Evolutionary conservation across 2,888 invertebrate species (phyloP), one percentile per base, ranked within the genome.

Genomic region (Ferrisia virgata): DNA sequence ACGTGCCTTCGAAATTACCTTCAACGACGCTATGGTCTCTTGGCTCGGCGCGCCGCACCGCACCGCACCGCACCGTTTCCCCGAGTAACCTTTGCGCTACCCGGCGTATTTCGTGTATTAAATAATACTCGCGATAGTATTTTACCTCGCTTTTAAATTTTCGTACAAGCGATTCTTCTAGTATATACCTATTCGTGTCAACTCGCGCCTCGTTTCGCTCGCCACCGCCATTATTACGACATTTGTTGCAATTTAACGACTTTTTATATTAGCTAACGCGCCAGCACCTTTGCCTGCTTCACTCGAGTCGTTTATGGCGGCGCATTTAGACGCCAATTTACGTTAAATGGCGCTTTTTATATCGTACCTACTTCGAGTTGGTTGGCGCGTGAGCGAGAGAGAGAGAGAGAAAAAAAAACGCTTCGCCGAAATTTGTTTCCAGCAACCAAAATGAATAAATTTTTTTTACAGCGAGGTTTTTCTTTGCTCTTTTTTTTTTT

Each of bases 181-280:
- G n/a, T n/a, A n/a, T n/a, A n/a, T n/a, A n/a, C n/a, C n/a, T n/a
- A n/a, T n/a, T 53, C 53, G 53, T 53, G 53, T 53, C 53, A 53
- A 18, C 53, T 53, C 53, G 53, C 53, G 47, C 40, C 40, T 53
- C 53, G 28, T 64, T 28, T 64, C 64, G 64, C 53, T 25, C 64
- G 13, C n/a, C n/a, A n/a, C n/a, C 11, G 36, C 72, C 33, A 36
- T 36, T 36, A 76, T 76, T 76, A 76, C 72, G 72, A 76, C 72
- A 76, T 76, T 76, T 76, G 72, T 76, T 28, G 72, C 72, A 76
- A 76, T 76, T 76, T 76, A 76, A 76, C 72, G 72, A 36, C 72
- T 76, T 33, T 76, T 76, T 76, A 76, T 76, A 76, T 76, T 76
- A 36, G 36, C 28, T 36, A 18, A 69, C 18, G 72, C 72, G 36